Base-by-base conservation (phyloP, 2,888 invertebrate species). In the Scaptomyza parva region DNA sequence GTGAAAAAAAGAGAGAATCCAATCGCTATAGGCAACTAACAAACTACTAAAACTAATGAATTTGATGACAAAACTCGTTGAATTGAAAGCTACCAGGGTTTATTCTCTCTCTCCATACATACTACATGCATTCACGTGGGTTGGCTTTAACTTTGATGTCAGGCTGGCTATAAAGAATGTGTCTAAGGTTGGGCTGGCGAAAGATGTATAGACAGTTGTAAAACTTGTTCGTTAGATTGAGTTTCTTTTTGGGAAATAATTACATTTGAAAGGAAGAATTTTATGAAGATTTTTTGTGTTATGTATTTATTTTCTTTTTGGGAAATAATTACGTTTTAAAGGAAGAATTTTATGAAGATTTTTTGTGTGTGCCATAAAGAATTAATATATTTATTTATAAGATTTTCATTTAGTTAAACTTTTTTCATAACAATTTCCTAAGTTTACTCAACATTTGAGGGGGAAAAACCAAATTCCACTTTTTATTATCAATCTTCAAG, bases 1-100 rank as follows among this genome's bases (percentile, higher is more conserved):
- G 37, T 41, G 50, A 51, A 20, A 53, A 18, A 20, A 53, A 18
- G 55, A 18, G 51, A 22, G 65, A 14, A 33, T 44, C 53, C 63
- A 55, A 50, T 67, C 72, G 79, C 57, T 17, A 17, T 35, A 8
- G 60, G 59, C 44, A 48, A 17, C 60, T 61, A 55, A 17, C 17
- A 8, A 58, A 55, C 44, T 44, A 17, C 60, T 61, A 55, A 77
- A 65, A 66, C 76, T 79, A 76, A 78, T 78, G 78, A 82, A 82
- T 85, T 87, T 73, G 88, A 82, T 87, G 88, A 78, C 86, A 87
- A 87, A 73, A 85, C 83, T 78, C 64, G 86, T 65, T 75, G 65
- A 82, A 80, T 70, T 63, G 61, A 86, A 57, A 61, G 86, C 88
- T 85, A 78, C 82, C 64, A 81, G 54, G 17, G 37, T 37, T 37